Evolutionary conservation across 53 echinoderm and acorn worm genomes (phyloP), one percentile per base, ranked within the genome.

Genomic region (Luidia sarsii): DNA sequence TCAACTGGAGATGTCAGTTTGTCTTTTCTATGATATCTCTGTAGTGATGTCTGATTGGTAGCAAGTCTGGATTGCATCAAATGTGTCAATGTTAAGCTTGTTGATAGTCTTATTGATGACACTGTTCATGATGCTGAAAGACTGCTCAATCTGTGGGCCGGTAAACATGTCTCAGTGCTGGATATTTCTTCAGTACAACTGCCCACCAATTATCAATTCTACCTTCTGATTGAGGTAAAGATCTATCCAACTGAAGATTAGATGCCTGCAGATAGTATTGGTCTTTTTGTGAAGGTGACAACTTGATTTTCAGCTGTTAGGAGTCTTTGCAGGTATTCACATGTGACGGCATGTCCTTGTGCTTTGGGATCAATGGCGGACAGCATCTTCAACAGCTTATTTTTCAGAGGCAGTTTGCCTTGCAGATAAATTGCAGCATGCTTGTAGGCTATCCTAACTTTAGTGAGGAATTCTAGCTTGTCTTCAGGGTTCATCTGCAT

Each of bases 81-180:
- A 79, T 57, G 80, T 79, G 62, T 45, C 55, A 62, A 61, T 45
- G 48, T 79, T 60, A 21, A 64, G 39, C 61, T 48, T 60, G 55
- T 79, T 79, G 57, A 51, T 83, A 28, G 46, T 55, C 29, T 53
- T 60, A 24, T 55, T 70, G 31, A 83, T 83, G 24, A 69, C 15
- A 30, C 46, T 69, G 28, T 69, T 69, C 69, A 69, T 69, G 16
- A 69, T 68, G 25, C 85, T 64, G 38, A 85, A 85, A 23, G 64
- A 75, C 74, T 83, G 59, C 18, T 56, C 70, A 57, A 83, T 83
- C 21, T 61, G 18, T 70, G 68, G 79, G 20, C 86, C 67, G 18
- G 86, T 85, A 41, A 85, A 83, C 22, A 30, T 49, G 64, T 36
- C 75, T 67, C 55, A 85, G 24, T 16, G 86, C 75, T 65, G 86